Percentiles rank a stretch among this genome's conserved stretches.
These are phyloP conservation scores for Drosophila eugracilis DNA, from an alignment of 1,140 invertebrate genomes.

Conservation along the genomic window DNA sequence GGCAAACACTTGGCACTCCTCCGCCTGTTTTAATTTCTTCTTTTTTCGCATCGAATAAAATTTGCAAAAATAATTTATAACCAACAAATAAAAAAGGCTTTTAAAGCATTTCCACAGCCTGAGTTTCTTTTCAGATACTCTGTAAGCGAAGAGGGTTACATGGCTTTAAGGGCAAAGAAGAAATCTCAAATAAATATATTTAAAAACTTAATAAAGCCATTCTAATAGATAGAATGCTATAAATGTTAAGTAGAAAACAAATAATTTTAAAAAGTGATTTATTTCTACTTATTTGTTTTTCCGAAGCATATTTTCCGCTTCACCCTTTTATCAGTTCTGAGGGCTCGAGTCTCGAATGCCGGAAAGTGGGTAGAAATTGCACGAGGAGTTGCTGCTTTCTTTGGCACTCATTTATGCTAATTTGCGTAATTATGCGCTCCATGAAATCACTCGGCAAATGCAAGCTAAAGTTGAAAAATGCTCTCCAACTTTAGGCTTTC, in stretches of 20 bases:
- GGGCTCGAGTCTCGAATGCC: too few species aligned
- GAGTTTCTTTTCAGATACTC: conserved; percentile 9
- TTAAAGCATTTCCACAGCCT: conserved; percentile 56
- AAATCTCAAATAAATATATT: not conserved
- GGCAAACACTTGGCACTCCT: conserved; percentile 51
- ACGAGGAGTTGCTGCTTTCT: conserved; percentile 34
- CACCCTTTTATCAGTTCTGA: too few species aligned
- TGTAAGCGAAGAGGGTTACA: not conserved
- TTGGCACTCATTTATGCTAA: conserved; percentile 79
- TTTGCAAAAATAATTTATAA: conserved; percentile 79
- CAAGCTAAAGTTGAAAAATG: conserved; percentile 68
- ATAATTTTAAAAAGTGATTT: too few species aligned
- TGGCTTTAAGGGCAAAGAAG: too few species aligned
- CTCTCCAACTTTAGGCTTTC: conserved; percentile 31
- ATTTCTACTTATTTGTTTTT: not conserved
- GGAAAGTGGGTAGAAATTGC: not conserved
- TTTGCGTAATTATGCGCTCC: conserved; percentile 84
- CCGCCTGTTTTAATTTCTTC: conserved; percentile 59
- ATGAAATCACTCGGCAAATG: conserved; percentile 77
- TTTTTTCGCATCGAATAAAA: conserved; percentile 76
- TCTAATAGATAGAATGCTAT: too few species aligned
- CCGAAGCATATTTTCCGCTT: too few species aligned
- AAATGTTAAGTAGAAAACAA: too few species aligned
- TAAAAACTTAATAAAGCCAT: not conserved
- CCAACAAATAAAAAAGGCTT: conserved; percentile 56